Base-by-base conservation (phyloP, 1,140 invertebrate genomes). In the Zaprionus kolodkinae region DNA sequence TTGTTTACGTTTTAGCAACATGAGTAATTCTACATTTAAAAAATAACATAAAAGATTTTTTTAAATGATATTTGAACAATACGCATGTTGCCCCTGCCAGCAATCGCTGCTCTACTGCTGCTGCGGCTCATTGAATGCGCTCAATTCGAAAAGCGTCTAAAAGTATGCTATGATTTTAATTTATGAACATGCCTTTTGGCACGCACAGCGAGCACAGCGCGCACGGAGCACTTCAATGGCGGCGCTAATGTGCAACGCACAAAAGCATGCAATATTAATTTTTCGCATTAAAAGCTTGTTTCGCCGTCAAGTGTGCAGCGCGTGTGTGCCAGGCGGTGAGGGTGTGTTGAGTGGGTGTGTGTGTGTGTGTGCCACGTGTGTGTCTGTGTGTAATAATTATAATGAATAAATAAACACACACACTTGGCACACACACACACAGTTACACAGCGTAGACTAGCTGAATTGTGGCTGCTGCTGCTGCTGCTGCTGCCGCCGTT, bases 261-360 rank as follows among this genome's bases (percentile, higher is more conserved):
- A 52, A 68, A 63, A 71, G 55, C 71, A 79, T 83, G 72, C 80
- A 83, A 83, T 72, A 83, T 76, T 83, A 66, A 83, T 72, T 62
- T 72, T 63, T n/a, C 48, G 25, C 69, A 72, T 61, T 67, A 57
- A 72, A 62, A 56, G 57, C 50, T 43, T 55, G 9, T 62, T 27
- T 33, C 27, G 13, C 36, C 7, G 40, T 30, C 27, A 10, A 40
- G 36, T 9, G 45, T 55, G 52, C 27, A 55, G 52, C 40, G 36
- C 38, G 25, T 30, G 15, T 56, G 11, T 17, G 25, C 12, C n/a
- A 6, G 35, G 13, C 36, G 21, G 36, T 38, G 38, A 0, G 36
- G 1, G 21, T 21, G 21, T 21, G 21, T n/a, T n/a, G n/a, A n/a
- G n/a, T n/a, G n/a, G n/a, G 2, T 30, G 27, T 7, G 38, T 27